Conservation (phyloP, 2,113 vertebrate species). For the Haemorhous mexicanus region DNA sequence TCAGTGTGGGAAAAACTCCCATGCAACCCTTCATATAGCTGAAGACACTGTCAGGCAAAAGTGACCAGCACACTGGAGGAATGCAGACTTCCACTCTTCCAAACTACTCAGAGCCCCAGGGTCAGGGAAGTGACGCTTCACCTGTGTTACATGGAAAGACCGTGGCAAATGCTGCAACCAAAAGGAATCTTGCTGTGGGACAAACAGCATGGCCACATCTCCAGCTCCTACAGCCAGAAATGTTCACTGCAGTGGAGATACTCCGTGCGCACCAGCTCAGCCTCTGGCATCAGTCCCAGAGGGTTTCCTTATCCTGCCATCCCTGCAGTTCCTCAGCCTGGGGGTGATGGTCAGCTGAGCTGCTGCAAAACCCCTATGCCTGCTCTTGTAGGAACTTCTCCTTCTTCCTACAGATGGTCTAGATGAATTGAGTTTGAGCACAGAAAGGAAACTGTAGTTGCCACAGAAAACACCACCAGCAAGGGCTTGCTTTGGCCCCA, state of each 20-base stretch:
- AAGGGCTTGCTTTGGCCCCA: not conserved
- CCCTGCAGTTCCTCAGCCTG: not conserved
- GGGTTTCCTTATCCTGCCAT: not conserved
- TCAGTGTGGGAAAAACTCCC: not conserved
- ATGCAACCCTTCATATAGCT: fast-evolving
- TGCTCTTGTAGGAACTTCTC: not conserved
- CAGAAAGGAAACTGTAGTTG: not conserved
- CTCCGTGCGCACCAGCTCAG: not conserved
- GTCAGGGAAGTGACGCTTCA: not conserved
- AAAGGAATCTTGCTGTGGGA: not conserved
- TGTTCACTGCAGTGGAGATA: not conserved
- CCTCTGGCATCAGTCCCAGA: not conserved
- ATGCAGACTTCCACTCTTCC: not conserved
- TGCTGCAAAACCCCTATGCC: not conserved
- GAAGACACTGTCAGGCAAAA: not conserved
- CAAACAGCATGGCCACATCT: not conserved
- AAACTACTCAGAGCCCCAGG: fast-evolving
- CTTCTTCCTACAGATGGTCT: not conserved
- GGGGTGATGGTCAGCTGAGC: not conserved
- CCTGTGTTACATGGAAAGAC: not conserved
- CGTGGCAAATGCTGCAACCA: not conserved
- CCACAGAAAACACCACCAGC: not conserved
- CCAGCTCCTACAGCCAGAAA: not conserved
- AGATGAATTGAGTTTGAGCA: not conserved
- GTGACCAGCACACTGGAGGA: not conserved